Evolutionary conservation across 2,888 invertebrate genomes (phyloP), one percentile per base, ranked within the genome.

Genomic region (Drosophila nigricruria): DNA sequence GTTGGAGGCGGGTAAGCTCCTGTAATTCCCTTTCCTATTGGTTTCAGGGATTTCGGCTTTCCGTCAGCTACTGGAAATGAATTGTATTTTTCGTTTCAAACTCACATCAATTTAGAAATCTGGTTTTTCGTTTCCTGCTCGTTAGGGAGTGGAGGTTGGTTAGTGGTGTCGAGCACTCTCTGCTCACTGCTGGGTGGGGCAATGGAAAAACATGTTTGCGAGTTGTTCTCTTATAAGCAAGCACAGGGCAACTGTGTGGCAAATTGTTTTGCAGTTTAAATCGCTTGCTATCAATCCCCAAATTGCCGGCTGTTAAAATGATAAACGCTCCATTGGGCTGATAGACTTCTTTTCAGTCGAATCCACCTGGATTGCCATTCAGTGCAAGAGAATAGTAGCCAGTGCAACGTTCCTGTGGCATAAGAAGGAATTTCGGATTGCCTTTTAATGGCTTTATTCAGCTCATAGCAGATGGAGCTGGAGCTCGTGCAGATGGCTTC

Each of bases 271-370:
- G 71, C 70, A 77, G 82, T 70, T 82, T 58, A 73, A 82, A 82
- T 73, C 64, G 66, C 56, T 72, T 69, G 71, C 82, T 66, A 79
- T 88, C 88, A 88, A 88, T 85, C 68, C 64, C 20, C 42, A 71
- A 85, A 82, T 85, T 76, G 80, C 80, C 34, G 65, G 67, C 82
- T 82, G 77, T 85, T 85, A 81, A 88, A 85, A 79, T 82, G 82
- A 88, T 85, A 79, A 82, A 88, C 72, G 70, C 52, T 73, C 57
- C 60, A 59, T 65, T 75, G 65, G 64, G 47, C 34, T 57, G 42
- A 65, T 53, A 57, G 73, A 66, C 66, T 62, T 63, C 16, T 18
- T 45, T 73, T 71, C 47, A 38, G 58, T 50, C 43, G 8, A 18
- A 16, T 40, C 38, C 73, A 76, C 63, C 73, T 67, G 36, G 58